Evolutionary conservation across 2,888 invertebrate species (phyloP).

Genomic region (Chymomyza fuscimana): DNA sequence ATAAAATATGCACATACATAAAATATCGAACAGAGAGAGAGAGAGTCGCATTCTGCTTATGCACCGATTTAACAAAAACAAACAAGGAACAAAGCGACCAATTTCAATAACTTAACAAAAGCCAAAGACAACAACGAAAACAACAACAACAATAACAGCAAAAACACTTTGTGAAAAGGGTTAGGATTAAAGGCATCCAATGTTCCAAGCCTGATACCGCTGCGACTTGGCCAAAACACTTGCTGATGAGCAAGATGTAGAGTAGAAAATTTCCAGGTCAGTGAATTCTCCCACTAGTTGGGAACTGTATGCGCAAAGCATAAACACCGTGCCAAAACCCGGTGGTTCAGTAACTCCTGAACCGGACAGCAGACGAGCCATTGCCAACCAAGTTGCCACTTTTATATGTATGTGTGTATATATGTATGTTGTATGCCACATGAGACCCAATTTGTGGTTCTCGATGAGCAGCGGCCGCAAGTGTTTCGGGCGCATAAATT

Average conservation of each 20-base stretch:
- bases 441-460: constrained; percentile 69
- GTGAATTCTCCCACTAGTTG: constrained; percentile 45
- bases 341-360: neutral
- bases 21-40: neutral
- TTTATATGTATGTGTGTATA: constrained; percentile 13
- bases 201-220: too few species aligned
- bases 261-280: constrained; percentile 69
- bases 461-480: constrained; percentile 30
- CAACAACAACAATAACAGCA: neutral
- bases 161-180: constrained; percentile 3
- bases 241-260: neutral
- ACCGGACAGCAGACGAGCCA: neutral
- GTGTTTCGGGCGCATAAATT: constrained; percentile 63
- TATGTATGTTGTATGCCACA: constrained; percentile 61
- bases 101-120: constrained; percentile 7
- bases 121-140: neutral
- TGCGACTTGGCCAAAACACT: neutral
- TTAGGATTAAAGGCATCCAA: neutral
- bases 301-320: constrained; percentile 37
- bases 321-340: constrained; percentile 30
- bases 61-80: constrained; percentile 1
- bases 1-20: neutral
- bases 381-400: constrained; percentile 50
- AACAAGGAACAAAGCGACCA: neutral
- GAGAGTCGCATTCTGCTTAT: neutral